A percentile compares a stretch with the other conserved stretches of the same genome.
phyloP scores from a whole-genome alignment of 2,113 vertebrate species.

The Urocynchramus pylzowi region DNA sequence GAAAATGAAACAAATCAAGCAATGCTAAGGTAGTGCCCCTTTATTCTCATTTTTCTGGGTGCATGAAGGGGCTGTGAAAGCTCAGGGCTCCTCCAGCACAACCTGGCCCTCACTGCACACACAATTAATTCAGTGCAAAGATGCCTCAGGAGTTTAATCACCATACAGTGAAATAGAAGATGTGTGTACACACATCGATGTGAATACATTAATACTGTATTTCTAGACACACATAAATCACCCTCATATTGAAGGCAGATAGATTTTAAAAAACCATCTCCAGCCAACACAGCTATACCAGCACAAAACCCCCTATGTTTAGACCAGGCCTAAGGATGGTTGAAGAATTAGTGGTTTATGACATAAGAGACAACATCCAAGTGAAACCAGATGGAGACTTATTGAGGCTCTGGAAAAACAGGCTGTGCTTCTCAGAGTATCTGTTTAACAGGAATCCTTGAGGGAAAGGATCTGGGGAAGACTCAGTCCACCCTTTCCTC shows the following conservation, averaged over 20 bases:
- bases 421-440: constrained; percentile 54
- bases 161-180: neutral
- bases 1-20: neutral
- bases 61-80: neutral
- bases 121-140: neutral
- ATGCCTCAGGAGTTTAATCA: neutral
- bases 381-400: constrained; percentile 67
- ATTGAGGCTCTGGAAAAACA: constrained; percentile 62
- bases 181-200: neutral
- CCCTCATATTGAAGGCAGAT: constrained; percentile 27
- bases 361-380: constrained; percentile 66
- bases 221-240: constrained; percentile 58
- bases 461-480: constrained; percentile 52
- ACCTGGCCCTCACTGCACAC: neutral
- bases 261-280: neutral
- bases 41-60: neutral
- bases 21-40: neutral
- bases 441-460: constrained; percentile 60
- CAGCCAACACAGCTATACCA: constrained; percentile 31
- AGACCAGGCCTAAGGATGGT: constrained; percentile 53
- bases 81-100: neutral
- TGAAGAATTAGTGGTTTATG: constrained; percentile 70
- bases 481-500: constrained; percentile 49
- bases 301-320: constrained; percentile 37
- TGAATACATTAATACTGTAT: neutral